Conservation (phyloP, 2,113 vertebrate species). For the Nannobrachium achirus region DNA sequence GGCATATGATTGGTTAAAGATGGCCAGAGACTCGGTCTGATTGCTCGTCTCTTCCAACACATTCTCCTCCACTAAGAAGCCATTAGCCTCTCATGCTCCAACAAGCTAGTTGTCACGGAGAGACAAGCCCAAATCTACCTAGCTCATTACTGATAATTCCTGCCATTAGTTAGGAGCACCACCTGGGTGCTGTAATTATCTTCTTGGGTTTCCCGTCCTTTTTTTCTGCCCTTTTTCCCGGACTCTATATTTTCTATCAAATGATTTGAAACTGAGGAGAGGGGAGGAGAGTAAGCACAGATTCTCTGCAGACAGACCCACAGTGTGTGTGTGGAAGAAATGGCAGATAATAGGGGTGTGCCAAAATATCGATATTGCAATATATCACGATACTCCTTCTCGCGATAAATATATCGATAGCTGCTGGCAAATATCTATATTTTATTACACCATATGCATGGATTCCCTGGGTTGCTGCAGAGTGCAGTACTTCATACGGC, state of each 20-base stretch:
- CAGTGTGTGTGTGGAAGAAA: too few relatives aligned
- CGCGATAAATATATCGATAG: too few relatives aligned
- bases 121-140: constrained; percentile 53
- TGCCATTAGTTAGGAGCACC: constrained; percentile 64
- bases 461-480: too few relatives aligned
- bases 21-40: constrained; percentile 37
- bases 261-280: constrained; percentile 19
- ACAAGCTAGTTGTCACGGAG: constrained; percentile 41
- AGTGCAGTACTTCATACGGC: too few relatives aligned
- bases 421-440: too few relatives aligned
- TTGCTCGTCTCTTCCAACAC: constrained; percentile 26
- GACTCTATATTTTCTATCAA: constrained; percentile 26
- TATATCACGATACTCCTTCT: too few relatives aligned
- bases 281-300: constrained; percentile 8
- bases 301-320: too few relatives aligned
- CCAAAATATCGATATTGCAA: too few relatives aligned
- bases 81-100: constrained; percentile 34
- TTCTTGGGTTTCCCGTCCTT: constrained; percentile 54
- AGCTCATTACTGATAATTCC: constrained; percentile 68
- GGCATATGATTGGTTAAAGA: constrained; percentile 73
- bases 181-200: constrained; percentile 69
- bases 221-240: constrained; percentile 3
- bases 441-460: too few relatives aligned
- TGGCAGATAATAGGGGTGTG: too few relatives aligned
- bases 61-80: constrained; percentile 47